Conservation (phyloP, 1,140 invertebrate species). For the Anastrepha ludens region DNA sequence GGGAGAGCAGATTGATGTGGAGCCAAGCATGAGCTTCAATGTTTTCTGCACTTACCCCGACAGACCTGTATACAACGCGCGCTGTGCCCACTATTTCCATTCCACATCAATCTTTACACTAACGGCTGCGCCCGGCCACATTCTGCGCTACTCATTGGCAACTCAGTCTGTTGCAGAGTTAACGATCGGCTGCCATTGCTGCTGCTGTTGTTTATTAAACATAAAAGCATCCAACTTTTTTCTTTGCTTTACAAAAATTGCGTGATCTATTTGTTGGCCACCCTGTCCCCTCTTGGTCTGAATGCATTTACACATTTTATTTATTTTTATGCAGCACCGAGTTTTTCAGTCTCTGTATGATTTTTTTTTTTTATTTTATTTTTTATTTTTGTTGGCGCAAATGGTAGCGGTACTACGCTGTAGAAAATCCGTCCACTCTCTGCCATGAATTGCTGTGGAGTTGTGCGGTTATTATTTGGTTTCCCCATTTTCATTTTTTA, state of each 20-base stretch:
- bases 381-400: not conserved
- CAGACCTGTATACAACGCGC: too few relatives aligned
- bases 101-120: not conserved
- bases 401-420: not conserved
- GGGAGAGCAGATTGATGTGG: too few relatives aligned
- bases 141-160: not conserved
- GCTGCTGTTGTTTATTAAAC: conserved; percentile 23
- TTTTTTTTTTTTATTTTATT: conserved; percentile 24
- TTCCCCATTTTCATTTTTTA: not conserved
- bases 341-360: not conserved
- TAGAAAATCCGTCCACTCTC: not conserved
- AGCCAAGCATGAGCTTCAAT: too few relatives aligned
- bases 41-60: too few relatives aligned
- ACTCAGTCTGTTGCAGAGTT: not conserved
- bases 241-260: not conserved
- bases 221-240: not conserved
- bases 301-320: not conserved
- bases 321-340: not conserved
- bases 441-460: not conserved
- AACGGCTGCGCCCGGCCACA: not conserved
- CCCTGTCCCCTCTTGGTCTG: not conserved
- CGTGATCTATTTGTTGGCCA: not conserved
- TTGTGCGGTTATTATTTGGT: not conserved
- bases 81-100: not conserved
- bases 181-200: not conserved